phyloP scores from a whole-genome alignment of 2,113 vertebrate species.

The Apodemus sylvaticus region DNA sequence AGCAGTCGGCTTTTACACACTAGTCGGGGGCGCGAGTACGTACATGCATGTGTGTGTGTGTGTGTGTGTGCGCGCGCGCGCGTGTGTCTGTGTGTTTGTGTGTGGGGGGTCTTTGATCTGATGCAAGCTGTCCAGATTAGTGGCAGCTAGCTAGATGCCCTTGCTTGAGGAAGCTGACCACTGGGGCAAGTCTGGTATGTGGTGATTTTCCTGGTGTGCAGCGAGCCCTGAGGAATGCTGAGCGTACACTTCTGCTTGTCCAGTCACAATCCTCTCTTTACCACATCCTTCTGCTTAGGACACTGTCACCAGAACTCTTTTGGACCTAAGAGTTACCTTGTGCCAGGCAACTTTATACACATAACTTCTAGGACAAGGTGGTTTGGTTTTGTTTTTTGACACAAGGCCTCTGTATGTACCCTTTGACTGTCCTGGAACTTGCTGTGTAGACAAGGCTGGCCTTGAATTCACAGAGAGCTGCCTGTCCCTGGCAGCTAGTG shows the following conservation, averaged over 20 bases:
- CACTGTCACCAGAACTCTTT: not conserved
- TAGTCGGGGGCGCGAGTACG: no score
- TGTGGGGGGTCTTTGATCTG: not conserved
- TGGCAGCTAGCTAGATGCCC: not conserved
- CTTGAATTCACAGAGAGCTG: no score
- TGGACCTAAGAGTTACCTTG: not conserved
- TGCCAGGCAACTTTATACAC: not conserved
- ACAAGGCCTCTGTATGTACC: not conserved
- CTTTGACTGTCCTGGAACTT: not conserved
- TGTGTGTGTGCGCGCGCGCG: no score
- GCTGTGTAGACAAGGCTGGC: not conserved
- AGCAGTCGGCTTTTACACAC: not conserved
- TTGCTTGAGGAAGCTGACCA: not conserved
- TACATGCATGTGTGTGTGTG: no score
- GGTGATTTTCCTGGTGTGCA: not conserved
- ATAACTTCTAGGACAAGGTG: not conserved
- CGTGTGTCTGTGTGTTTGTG: no score
- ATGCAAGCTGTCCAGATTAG: not conserved
- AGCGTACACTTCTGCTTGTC: not conserved
- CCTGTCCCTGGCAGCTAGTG: not conserved
- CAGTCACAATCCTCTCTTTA: not conserved
- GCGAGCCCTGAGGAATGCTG: not conserved
- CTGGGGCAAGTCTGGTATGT: not conserved
- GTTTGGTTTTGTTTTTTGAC: not conserved
- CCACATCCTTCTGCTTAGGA: not conserved